Evolutionary conservation across 2,797 vertebrate species (phyloP).

Genomic region (Pristis pectinata): DNA sequence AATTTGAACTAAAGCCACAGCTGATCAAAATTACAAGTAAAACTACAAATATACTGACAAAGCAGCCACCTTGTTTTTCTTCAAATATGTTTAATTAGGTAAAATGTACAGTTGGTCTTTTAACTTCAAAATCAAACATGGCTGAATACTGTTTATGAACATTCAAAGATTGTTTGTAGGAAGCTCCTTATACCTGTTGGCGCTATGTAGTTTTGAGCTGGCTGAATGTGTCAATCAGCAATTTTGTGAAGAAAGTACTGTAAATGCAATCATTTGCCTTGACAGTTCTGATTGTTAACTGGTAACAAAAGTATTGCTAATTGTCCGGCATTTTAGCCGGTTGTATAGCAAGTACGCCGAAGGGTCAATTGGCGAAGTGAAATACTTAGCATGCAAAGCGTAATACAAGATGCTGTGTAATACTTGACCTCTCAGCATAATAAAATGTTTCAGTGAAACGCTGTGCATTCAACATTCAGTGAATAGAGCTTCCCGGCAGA

Average conservation of each 20-base stretch:
- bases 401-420: constrained; percentile 95
- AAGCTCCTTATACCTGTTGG: constrained; percentile 35
- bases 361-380: constrained; percentile 95
- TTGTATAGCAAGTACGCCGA: constrained; percentile 86
- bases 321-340: constrained; percentile 93
- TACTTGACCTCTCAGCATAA: constrained; percentile 99
- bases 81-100: neutral
- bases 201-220: constrained; percentile 27
- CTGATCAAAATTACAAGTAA: neutral
- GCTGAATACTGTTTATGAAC: constrained; percentile 21
- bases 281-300: constrained; percentile 83
- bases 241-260: constrained; percentile 69
- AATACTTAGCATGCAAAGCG: constrained; percentile 99
- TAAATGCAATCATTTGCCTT: constrained; percentile 93
- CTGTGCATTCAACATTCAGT: constrained; percentile 82
- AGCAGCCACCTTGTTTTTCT: neutral
- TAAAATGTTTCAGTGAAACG: constrained; percentile 94
- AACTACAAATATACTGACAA: neutral
- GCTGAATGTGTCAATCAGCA: constrained; percentile 36
- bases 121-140: constrained; percentile 5
- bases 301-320: constrained; percentile 90
- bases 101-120: constrained; percentile 23
- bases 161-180: constrained; percentile 32
- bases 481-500: constrained; percentile 80
- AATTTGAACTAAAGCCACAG: neutral